These are phyloP conservation scores for Hypanus sabinus DNA, from an alignment of 2,113 vertebrate genomes.

Conservation along the genomic window DNA sequence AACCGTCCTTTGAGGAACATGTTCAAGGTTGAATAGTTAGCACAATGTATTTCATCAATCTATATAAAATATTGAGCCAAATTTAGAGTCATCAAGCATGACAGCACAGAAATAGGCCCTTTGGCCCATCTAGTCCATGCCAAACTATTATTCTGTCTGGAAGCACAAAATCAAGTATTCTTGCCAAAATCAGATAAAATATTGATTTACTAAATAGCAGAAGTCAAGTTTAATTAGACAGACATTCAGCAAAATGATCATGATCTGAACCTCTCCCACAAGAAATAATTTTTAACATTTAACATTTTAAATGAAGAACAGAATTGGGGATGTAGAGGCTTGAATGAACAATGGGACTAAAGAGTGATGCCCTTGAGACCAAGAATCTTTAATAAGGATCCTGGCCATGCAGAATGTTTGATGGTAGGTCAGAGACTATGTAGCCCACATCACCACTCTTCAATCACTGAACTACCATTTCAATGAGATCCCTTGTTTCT, in stretches of 20 bases:
- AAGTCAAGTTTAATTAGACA: neutral
- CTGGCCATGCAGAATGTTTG: neutral
- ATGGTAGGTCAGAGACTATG: neutral
- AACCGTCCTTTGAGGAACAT: slow-evolving; percentile 43
- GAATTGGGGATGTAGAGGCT: neutral
- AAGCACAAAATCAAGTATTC: neutral
- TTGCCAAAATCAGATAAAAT: neutral
- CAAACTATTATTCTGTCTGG: no score
- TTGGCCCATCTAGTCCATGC: no score
- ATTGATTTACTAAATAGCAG: neutral
- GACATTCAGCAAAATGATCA: neutral
- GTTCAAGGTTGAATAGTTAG: neutral
- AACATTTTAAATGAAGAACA: neutral
- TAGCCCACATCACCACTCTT: neutral
- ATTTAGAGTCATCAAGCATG: neutral
- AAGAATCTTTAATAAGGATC: neutral
- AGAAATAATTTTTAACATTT: neutral
- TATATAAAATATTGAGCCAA: neutral
- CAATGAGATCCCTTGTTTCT: neutral
- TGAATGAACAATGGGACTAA: no score
- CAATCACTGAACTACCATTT: neutral
- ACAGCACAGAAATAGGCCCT: no score
- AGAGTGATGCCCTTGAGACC: neutral
- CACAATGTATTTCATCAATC: neutral
- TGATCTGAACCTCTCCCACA: neutral